These are phyloP conservation scores for Rutpela maculata DNA, from an alignment of 2,888 invertebrate species.

Conservation along the genomic window DNA sequence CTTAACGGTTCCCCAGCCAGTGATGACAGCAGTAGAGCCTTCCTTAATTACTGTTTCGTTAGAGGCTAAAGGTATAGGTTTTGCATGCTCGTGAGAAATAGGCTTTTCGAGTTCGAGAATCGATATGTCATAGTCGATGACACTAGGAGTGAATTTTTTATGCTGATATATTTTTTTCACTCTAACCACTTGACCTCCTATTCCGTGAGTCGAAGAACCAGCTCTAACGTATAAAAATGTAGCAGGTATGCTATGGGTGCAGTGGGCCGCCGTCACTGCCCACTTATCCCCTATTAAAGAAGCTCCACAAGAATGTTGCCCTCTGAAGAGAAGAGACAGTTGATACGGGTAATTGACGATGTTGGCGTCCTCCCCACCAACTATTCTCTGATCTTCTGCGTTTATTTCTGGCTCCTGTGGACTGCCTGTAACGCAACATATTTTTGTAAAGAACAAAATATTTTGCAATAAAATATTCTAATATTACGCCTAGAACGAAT, in stretches of 20 bases:
- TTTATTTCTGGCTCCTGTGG: background rate
- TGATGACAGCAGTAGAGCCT: background rate
- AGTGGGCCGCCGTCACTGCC: conserved; percentile 40
- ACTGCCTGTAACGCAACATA: background rate
- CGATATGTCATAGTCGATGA: conserved; percentile 42
- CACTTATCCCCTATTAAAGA: conserved; percentile 44
- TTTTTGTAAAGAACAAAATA: background rate
- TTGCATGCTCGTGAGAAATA: conserved; percentile 2
- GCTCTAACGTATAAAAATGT: conserved; percentile 66
- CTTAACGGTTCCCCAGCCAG: conserved; percentile 37
- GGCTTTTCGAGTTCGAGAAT: conserved; percentile 18
- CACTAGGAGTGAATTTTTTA: background rate
- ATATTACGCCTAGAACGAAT: no score
- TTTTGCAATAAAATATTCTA: no score
- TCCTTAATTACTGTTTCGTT: background rate
- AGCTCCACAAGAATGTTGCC: conserved; percentile 54
- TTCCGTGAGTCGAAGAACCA: conserved; percentile 17
- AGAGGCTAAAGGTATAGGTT: conserved; percentile 10
- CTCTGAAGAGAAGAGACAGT: conserved; percentile 44
- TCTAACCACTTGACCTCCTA: conserved; percentile 31
- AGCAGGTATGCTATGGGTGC: background rate
- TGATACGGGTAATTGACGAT: conserved; percentile 57
- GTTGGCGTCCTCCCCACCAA: conserved; percentile 51
- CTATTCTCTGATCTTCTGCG: background rate
- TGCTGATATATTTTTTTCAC: conserved; percentile 38